phyloP scores from a whole-genome alignment of 92 coral and sea anemone species.

The Ricordea florida region DNA sequence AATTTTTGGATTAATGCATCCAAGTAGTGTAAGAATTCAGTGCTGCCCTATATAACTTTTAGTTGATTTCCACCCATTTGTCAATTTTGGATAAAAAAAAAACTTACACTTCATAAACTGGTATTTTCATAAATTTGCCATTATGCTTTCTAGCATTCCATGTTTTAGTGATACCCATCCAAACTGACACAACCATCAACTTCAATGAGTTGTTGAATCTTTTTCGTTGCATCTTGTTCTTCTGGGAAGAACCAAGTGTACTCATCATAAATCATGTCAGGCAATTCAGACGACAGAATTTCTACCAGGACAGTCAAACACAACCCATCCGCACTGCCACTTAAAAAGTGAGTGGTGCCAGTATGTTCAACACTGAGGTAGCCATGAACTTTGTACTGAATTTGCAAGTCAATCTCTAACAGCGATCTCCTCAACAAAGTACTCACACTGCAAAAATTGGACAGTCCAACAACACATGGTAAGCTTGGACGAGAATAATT shows the following conservation, averaged over 20 bases:
- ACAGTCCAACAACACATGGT: not conserved
- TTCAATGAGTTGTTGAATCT: constrained; percentile 41
- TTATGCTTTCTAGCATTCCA: no score
- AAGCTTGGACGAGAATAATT: not conserved
- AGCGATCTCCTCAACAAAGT: constrained; percentile 2
- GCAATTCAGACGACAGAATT: not conserved
- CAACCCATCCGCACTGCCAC: constrained; percentile 67
- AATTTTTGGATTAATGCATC: no score
- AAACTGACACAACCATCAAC: constrained; percentile 52
- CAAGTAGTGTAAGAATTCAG: no score
- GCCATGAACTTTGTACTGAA: constrained; percentile 63
- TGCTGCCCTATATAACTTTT: no score
- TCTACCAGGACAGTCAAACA: constrained; percentile 67
- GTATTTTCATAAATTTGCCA: not conserved
- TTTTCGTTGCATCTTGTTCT: constrained; percentile 15
- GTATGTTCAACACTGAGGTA: constrained; percentile 67
- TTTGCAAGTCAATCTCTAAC: not conserved
- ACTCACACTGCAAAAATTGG: not conserved
- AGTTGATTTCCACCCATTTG: no score
- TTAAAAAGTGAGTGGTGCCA: constrained; percentile 46
- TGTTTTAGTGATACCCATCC: not conserved
- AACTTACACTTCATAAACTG: no score
- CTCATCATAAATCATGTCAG: not conserved
- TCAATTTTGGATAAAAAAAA: no score
- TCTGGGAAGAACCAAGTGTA: constrained; percentile 28